Evolutionary conservation across 2,888 invertebrate genomes (phyloP).

Genomic region (Aethes cnicana): DNA sequence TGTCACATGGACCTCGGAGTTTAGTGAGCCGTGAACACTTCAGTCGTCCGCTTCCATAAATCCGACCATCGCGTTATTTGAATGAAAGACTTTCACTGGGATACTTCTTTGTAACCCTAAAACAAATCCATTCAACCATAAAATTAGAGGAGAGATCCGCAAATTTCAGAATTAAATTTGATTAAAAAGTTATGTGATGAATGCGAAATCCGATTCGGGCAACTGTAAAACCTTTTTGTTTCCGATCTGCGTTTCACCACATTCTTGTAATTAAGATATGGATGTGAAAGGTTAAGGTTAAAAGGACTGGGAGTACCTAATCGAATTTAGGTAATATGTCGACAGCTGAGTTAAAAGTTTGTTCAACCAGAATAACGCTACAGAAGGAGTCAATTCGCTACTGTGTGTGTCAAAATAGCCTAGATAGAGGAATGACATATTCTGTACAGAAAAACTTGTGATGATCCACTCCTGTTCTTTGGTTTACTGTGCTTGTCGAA

Average conservation of each 20-base stretch:
- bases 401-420: too few species aligned
- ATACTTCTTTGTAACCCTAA: slow-evolving; percentile 70
- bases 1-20: slow-evolving; percentile 50
- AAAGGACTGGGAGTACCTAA: slow-evolving; percentile 13
- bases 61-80: slow-evolving; percentile 65
- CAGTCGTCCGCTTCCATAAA: slow-evolving; percentile 59
- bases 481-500: slow-evolving; percentile 13
- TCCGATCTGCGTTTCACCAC: slow-evolving; percentile 30
- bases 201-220: slow-evolving; percentile 56
- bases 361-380: too few species aligned
- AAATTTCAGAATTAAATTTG: slow-evolving; percentile 71
- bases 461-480: too few species aligned
- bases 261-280: slow-evolving; percentile 29
- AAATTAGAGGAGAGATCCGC: slow-evolving; percentile 72
- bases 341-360: too few species aligned
- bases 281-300: slow-evolving; percentile 26
- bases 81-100: slow-evolving; percentile 70
- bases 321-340: too few species aligned
- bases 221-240: slow-evolving; percentile 41
- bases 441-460: too few species aligned
- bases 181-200: slow-evolving; percentile 73
- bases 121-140: slow-evolving; percentile 73
- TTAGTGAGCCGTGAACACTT: slow-evolving; percentile 61
- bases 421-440: too few species aligned
- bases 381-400: too few species aligned